Conservation (phyloP, 2,888 invertebrate genomes). For the Atrina japonica region DNA sequence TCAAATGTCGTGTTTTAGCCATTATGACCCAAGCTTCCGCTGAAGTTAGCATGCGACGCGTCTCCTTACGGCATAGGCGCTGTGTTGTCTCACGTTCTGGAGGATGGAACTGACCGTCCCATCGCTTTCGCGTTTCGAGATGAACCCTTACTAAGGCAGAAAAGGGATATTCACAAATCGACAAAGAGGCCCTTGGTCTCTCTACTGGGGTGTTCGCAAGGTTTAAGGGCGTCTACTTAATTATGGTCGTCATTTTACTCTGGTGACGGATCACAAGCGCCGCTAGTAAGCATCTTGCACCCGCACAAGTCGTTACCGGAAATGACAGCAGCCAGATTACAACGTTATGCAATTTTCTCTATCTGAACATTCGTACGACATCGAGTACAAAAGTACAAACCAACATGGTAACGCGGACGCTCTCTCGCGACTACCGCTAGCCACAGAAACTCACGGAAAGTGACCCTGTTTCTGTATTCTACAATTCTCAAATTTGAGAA, state of each 20-base stretch:
- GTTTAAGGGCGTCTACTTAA: slow-evolving; percentile 50
- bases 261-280: slow-evolving; percentile 38
- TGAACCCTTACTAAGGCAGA: slow-evolving; percentile 6
- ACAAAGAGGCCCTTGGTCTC: slow-evolving; percentile 56
- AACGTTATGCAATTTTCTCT: slow-evolving; percentile 25
- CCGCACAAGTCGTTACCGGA: slow-evolving; percentile 16
- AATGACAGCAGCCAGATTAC: slow-evolving; percentile 30
- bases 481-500: slow-evolving; percentile 7
- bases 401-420: slow-evolving; percentile 32
- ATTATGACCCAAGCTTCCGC: slow-evolving; percentile 1
- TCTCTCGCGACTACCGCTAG: slow-evolving; percentile 28
- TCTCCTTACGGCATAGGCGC: slow-evolving; percentile 6
- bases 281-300: slow-evolving; percentile 1
- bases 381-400: slow-evolving; percentile 20
- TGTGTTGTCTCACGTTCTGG: slow-evolving; percentile 13
- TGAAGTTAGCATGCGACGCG: slow-evolving; percentile 18
- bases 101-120: slow-evolving; percentile 7
- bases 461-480: not conserved
- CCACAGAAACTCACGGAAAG: not conserved
- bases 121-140: slow-evolving; percentile 11
- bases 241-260: slow-evolving; percentile 72
- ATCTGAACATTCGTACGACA: slow-evolving; percentile 31
- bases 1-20: slow-evolving; percentile 17
- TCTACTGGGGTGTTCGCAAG: slow-evolving; percentile 24
- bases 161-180: slow-evolving; percentile 30